Evolutionary conservation across 2,113 vertebrate genomes (phyloP).

Genomic region (Jacana jacana): DNA sequence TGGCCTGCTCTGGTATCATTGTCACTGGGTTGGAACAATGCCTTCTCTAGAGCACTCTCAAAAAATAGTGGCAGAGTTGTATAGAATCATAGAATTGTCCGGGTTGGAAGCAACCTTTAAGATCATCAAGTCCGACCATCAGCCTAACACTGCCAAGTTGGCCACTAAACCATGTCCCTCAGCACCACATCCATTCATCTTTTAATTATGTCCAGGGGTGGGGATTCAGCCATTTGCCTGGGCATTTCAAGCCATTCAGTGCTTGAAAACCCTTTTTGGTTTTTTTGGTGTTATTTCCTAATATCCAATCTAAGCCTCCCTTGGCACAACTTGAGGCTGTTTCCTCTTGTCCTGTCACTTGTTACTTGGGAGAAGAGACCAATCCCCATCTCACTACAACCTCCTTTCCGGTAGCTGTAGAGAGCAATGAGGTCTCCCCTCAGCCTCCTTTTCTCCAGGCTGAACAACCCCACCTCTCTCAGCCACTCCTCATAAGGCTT

Average conservation of each 20-base stretch:
- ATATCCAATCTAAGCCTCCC: neutral
- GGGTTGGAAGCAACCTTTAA: neutral
- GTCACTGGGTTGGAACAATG: rapidly evolving
- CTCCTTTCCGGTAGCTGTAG: neutral
- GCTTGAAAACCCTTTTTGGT: neutral
- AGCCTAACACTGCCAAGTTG: neutral
- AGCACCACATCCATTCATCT: neutral
- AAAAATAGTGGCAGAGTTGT: neutral
- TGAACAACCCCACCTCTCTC: neutral
- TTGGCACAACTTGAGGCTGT: neutral
- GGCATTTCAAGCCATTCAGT: no score
- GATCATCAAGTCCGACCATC: neutral
- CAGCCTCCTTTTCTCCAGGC: neutral
- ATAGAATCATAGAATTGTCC: neutral
- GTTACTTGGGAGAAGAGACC: neutral
- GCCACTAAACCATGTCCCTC: neutral
- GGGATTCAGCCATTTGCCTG: neutral
- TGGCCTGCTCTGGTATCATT: neutral
- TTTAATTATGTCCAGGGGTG: neutral
- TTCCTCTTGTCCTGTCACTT: neutral
- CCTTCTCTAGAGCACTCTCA: neutral
- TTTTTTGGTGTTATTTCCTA: neutral
- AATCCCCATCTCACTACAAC: neutral
- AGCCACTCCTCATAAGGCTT: neutral
- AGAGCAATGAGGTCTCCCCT: neutral